Evolutionary conservation across 2,797 vertebrate genomes (phyloP).

Genomic region (Saguinus oedipus): DNA sequence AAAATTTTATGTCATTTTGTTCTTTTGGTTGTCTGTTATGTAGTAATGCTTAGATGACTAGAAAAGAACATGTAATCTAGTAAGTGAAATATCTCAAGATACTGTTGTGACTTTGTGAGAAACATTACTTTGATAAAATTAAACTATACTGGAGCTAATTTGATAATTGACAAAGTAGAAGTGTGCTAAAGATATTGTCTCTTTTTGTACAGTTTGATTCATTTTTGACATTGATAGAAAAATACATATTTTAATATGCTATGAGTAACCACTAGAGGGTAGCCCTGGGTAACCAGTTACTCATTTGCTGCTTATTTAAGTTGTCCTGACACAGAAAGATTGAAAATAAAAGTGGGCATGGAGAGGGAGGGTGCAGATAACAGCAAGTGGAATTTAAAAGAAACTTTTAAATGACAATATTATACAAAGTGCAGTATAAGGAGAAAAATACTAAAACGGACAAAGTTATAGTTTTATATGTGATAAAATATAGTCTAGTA

Average conservation of each 20-base stretch:
- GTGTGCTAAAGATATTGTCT: not conserved
- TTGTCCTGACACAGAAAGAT: not conserved
- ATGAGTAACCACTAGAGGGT: slow-evolving; percentile 40
- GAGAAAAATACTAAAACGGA: not conserved
- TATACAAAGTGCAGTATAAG: not conserved
- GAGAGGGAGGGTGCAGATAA: not conserved
- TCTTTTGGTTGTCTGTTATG: not conserved
- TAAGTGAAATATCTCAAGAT: not conserved
- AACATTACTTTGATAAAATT: not conserved
- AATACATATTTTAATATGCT: not conserved
- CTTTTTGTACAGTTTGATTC: slow-evolving; percentile 1
- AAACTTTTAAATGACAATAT: not conserved
- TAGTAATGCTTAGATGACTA: slow-evolving; percentile 20
- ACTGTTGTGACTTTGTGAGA: not conserved
- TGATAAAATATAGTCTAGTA: not conserved
- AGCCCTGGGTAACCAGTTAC: slow-evolving; percentile 11
- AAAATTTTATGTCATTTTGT: not conserved
- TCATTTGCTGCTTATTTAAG: not conserved
- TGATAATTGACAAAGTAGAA: slow-evolving; percentile 6
- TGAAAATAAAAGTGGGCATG: not conserved
- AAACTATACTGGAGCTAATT: not conserved
- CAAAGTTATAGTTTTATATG: not conserved
- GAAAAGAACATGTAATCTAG: not conserved
- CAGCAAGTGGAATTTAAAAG: not conserved
- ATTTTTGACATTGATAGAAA: slow-evolving; percentile 26